Base-by-base conservation (phyloP, 2,113 vertebrate genomes). In the Albula glossodonta region DNA sequence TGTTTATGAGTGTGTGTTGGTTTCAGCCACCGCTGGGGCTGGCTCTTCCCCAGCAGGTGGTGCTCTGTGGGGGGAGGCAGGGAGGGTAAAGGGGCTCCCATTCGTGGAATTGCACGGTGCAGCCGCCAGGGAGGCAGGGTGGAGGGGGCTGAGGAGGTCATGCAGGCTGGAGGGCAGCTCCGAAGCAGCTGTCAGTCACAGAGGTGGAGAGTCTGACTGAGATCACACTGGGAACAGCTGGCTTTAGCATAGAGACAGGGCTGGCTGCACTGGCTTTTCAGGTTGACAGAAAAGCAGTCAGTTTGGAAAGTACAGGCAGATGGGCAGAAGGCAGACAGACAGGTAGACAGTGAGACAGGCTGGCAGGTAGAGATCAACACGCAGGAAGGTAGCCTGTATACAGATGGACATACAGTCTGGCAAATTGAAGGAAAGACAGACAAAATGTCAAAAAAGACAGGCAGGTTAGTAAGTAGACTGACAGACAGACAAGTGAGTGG, bases 41-140 rank as follows among this genome's bases (percentile, higher is more conserved):
- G 78, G 78, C 56, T 85, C 50, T 56, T 56, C 78, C 15, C 56
- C 84, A 50, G 56, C 78, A 60, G 84, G 84, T 31, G 52, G 15
- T n/a, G 53, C 84, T 15, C 31, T 4, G 15, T 31, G 41, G 53
- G 51, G 51, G 49, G 22, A 51, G 80, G 17, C 53, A 74, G 11
- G 70, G 70, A 22, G 70, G 70, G n/a, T 31, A 74, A 25, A 25
- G 5, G 70, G 22, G n/a, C 70, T 25, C 70, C n/a, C 53, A 56
- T 9, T 12, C 12, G 53, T 56, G 53, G 31, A 41, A 41, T 56
- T 2, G 12, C 53, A 56, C 6, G 53, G 53, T 56, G 53, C 53
- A 25, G 15, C 17, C 17, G 60, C 60, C 3, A 19, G 60, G n/a
- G 70, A 74, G 70, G n/a, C n/a, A 9, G 70, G 70, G 70, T 19